Evolutionary conservation across 2,113 vertebrate species (phyloP).

Genomic region (Coturnix japonica): DNA sequence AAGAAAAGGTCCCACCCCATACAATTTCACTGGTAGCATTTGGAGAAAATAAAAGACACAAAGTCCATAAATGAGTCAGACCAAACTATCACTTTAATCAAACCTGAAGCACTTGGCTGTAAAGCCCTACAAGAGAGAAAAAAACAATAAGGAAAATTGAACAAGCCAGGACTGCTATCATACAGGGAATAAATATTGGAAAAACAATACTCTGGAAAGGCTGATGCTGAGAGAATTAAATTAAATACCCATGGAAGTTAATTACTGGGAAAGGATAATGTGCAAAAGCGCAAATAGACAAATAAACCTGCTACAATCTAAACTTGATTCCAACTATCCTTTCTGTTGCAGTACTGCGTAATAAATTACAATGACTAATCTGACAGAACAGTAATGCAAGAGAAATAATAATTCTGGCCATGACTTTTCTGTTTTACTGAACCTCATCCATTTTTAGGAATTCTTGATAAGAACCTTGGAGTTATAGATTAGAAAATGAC

Average conservation of each 20-base stretch:
- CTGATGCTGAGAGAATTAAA: conserved; percentile 48
- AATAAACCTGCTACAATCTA: conserved; percentile 20
- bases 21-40: conserved; percentile 1
- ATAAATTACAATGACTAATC: conserved; percentile 2
- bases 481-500: not conserved
- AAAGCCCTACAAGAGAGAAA: conserved; percentile 22
- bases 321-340: not conserved
- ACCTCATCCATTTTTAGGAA: conserved; percentile 29
- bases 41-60: not conserved
- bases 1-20: not conserved
- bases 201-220: conserved; percentile 61
- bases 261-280: conserved; percentile 38
- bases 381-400: not conserved
- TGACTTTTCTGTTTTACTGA: not conserved
- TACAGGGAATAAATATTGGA: conserved; percentile 60
- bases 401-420: not conserved
- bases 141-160: conserved; percentile 50
- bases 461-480: not conserved
- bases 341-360: not conserved
- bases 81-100: conserved; percentile 46
- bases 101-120: conserved; percentile 23
- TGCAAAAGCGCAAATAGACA: not conserved
- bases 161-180: conserved; percentile 25
- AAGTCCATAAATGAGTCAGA: conserved; percentile 27
- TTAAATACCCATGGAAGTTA: conserved; percentile 57